A percentile compares a stretch with the other conserved stretches of the same genome.
Evolutionary conservation across 2,113 vertebrate species (phyloP).

Genomic region (Oceanodroma tethys): DNA sequence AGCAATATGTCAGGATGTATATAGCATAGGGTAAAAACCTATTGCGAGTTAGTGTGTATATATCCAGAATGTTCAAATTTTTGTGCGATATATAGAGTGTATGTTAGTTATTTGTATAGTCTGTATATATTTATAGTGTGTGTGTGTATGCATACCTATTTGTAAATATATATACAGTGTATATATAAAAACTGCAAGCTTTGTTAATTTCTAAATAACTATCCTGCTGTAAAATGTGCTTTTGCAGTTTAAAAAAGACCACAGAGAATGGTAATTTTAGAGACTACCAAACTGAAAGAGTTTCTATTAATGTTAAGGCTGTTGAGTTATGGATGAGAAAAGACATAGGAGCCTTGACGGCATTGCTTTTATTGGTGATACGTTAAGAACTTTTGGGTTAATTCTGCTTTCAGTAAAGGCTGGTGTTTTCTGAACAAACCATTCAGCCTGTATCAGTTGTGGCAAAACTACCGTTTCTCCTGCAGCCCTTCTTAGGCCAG

Average conservation of each 20-base stretch:
- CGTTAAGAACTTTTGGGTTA: not conserved
- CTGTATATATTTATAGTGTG: not conserved
- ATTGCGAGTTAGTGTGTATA: accelerated
- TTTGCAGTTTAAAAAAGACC: not conserved
- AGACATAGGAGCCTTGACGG: not conserved
- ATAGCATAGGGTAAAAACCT: not conserved
- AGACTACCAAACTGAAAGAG: not conserved
- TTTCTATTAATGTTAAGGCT: not conserved
- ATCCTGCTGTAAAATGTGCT: not conserved
- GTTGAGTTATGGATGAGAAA: not conserved
- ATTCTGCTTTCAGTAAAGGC: not conserved
- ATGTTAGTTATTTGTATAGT: not conserved
- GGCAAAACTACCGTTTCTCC: not conserved
- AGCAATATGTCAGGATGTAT: not conserved
- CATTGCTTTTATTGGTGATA: too few species aligned
- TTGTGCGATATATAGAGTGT: too few species aligned
- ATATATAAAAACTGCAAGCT: not conserved
- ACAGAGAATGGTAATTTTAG: not conserved
- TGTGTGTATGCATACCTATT: not conserved
- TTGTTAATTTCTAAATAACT: not conserved
- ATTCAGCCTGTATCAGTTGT: not conserved
- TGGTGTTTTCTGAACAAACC: not conserved
- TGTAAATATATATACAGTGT: not conserved
- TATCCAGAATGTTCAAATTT: not conserved
- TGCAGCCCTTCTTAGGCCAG: too few species aligned